Percentiles rank a stretch among this genome's conserved stretches.
phyloP scores from a whole-genome alignment of 2,797 vertebrate species.

The Fundulus diaphanus region DNA sequence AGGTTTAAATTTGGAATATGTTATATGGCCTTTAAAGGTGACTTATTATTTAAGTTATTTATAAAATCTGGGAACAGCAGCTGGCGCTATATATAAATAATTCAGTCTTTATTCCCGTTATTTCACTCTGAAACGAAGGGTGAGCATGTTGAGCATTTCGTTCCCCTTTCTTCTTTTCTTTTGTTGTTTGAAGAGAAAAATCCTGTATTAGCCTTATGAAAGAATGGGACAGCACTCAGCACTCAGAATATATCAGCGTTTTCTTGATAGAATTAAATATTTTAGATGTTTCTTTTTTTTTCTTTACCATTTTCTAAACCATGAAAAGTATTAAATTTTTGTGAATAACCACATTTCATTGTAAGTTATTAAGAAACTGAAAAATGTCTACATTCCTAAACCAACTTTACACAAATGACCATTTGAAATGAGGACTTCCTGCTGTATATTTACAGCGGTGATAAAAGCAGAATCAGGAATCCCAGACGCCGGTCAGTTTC shows the following conservation, averaged over 20 bases:
- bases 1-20: not conserved
- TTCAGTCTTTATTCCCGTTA: not conserved
- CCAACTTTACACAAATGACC: not conserved
- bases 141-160: not conserved
- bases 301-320: not conserved
- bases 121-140: not conserved
- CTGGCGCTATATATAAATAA: not conserved
- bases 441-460: conserved; percentile 15
- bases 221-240: not conserved
- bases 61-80: not conserved
- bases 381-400: not conserved
- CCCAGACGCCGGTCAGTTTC: conserved; percentile 17
- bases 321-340: not conserved
- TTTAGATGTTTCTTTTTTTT: not conserved
- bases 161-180: too few species aligned
- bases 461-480: conserved; percentile 59
- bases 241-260: not conserved
- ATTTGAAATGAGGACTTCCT: not conserved
- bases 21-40: not conserved
- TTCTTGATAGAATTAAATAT: not conserved
- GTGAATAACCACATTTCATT: too few species aligned
- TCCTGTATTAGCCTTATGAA: not conserved
- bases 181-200: conserved; percentile 1
- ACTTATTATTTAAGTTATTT: not conserved
- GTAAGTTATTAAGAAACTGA: not conserved